phyloP scores from a whole-genome alignment of 2,113 vertebrate species.

The Tragelaphus strepsiceros region DNA sequence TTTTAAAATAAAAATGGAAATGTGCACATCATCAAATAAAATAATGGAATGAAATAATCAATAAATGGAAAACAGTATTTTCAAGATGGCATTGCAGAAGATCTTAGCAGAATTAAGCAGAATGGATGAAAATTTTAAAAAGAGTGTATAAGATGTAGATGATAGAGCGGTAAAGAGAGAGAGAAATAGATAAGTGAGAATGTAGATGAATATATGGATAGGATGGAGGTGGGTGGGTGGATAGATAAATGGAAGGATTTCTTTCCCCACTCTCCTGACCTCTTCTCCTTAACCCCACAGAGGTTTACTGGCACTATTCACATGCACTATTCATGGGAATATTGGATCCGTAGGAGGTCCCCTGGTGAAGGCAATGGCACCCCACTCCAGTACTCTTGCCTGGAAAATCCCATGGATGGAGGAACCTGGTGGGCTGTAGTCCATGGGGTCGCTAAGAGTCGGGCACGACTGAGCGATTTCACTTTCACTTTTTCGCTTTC shows the following conservation, averaged over 20 bases:
- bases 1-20: background rate
- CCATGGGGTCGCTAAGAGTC: no score
- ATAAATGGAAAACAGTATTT: background rate
- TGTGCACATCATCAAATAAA: background rate
- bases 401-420: no score
- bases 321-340: background rate
- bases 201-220: no score
- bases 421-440: no score
- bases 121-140: background rate
- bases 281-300: background rate
- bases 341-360: background rate
- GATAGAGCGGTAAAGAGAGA: background rate
- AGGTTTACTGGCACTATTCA: background rate
- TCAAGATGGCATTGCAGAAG: background rate
- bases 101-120: background rate
- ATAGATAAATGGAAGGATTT: background rate
- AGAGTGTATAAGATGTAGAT: background rate
- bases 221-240: background rate
- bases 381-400: no score
- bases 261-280: background rate
- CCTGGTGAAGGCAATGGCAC: background rate
- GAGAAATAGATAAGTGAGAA: fast-evolving
- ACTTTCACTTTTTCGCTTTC: no score
- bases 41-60: background rate
- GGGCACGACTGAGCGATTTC: no score